Conservation (phyloP, 2,113 vertebrate species). For the Struthio camelus region DNA sequence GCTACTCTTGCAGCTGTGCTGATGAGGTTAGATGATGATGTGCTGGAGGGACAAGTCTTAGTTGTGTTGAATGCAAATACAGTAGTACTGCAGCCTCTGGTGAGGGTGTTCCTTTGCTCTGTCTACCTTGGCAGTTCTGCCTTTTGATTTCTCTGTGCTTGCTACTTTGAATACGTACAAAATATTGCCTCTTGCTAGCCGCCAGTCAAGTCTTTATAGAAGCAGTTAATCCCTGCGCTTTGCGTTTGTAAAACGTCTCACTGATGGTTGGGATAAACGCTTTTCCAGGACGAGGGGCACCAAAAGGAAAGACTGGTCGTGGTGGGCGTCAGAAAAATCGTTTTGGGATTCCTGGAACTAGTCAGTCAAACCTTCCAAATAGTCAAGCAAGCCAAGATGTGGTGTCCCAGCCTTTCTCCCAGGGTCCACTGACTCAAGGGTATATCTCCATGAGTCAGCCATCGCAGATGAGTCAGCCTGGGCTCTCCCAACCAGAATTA, state of each 20-base stretch:
- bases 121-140: neutral
- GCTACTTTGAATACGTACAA: fast-evolving
- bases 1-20: neutral
- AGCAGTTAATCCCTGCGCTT: fast-evolving
- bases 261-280: neutral
- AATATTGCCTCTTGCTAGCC: neutral
- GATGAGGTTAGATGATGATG: neutral
- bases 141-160: neutral
- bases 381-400: conserved; percentile 95
- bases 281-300: conserved; percentile 87
- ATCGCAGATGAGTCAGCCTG: conserved; percentile 99
- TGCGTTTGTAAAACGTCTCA: fast-evolving
- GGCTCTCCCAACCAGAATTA: conserved; percentile 95
- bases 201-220: neutral
- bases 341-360: conserved; percentile 84
- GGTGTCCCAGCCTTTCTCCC: conserved; percentile 95
- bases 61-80: neutral
- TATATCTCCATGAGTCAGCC: conserved; percentile 99
- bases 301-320: conserved; percentile 88
- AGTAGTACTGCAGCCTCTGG: neutral
- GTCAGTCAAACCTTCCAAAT: conserved; percentile 85
- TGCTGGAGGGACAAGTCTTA: neutral
- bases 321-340: conserved; percentile 92
- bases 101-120: fast-evolving
- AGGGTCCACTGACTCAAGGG: conserved; percentile 96